These are phyloP conservation scores for Cepaea hortensis DNA, from an alignment of 2,888 invertebrate species.

Conservation along the genomic window DNA sequence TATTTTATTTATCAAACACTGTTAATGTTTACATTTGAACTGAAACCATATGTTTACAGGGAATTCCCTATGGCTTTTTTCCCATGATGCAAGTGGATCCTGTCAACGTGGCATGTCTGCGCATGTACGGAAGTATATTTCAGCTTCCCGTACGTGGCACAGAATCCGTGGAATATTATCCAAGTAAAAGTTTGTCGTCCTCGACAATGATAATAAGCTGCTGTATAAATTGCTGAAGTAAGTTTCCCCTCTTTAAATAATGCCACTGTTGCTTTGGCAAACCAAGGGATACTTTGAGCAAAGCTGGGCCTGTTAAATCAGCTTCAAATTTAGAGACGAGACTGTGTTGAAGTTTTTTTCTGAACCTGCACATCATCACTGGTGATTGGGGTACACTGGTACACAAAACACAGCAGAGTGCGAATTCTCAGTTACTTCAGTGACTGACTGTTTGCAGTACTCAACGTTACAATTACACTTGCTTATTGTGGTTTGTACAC, in stretches of 20 bases:
- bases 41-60: constrained; percentile 11
- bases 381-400: background rate
- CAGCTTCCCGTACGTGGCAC: constrained; percentile 71
- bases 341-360: background rate
- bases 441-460: no score
- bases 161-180: constrained; percentile 54
- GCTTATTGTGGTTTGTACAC: no score
- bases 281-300: no score
- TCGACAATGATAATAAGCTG: constrained; percentile 31
- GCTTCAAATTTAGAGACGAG: background rate
- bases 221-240: constrained; percentile 15
- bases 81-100: constrained; percentile 46
- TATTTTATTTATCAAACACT: no score
- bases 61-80: background rate
- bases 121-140: constrained; percentile 67
- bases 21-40: background rate
- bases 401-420: background rate
- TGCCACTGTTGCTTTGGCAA: no score
- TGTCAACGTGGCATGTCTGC: constrained; percentile 72
- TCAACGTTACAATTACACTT: no score
- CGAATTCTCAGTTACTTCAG: no score
- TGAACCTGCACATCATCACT: background rate
- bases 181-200: constrained; percentile 4
- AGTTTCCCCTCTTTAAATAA: background rate
- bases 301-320: background rate